Evolutionary conservation across 1,140 invertebrate species (phyloP), one percentile per base, ranked within the genome.

Genomic region (Drosophila lowei): DNA sequence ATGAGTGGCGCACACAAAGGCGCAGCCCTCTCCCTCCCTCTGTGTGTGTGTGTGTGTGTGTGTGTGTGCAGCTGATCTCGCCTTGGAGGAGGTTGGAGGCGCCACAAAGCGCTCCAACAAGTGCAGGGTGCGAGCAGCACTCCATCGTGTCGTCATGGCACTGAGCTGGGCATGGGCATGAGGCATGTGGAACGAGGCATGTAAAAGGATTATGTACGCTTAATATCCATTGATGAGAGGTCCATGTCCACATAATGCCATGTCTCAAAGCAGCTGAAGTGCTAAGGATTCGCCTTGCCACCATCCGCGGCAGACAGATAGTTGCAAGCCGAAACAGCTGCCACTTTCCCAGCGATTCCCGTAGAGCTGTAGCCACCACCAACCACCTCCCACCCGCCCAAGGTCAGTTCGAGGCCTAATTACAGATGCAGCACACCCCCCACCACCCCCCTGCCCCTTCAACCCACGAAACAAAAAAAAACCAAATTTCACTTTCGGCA

Each of bases 121-220:
- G 62, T 76, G 63, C 63, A 72, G 70, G 44, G 4, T 47, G 44
- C 13, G 41, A 11, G 30, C 11, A 34, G 9, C 46, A 52, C 71
- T 65, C 50, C 41, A 50, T 28, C 61, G 49, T 52, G 64, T 52
- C 30, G 78, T 66, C 63, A 62, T 62, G 66, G 47, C 64, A 79
- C 68, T 72, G 73, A 77, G n/a, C n/a, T n/a, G n/a, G 71, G 75
- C 68, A 63, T 59, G 28, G 28, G 8, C 8, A 9, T 30, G 30
- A 30, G 30, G 30, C 30, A 30, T 30, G 44, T 75, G 75, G 59
- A 71, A 78, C 9, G 34, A 38, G 34, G 34, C 34, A 38, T 38
- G 84, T 88, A 88, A 88, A 88, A 83, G 83, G 83, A 88, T 88
- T 88, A 88, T 79, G 83, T 72, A 72, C 84, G 79, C 79, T 88